A percentile compares a stretch with the other conserved stretches of the same genome.
phyloP scores from a whole-genome alignment of 1,140 invertebrate genomes.

The Theocolax elegans region DNA sequence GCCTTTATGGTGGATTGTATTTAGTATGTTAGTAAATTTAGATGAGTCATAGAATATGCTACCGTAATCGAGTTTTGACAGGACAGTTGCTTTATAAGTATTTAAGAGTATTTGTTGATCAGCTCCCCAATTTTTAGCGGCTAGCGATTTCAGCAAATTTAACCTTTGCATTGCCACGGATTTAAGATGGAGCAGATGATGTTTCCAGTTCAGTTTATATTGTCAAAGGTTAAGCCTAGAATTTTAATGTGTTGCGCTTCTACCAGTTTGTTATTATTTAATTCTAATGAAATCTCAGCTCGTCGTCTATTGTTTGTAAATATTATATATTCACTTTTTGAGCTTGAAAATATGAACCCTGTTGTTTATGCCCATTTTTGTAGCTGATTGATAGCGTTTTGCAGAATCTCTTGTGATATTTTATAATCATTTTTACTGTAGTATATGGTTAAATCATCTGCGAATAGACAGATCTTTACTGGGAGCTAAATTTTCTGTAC shows the following conservation, averaged over 20 bases:
- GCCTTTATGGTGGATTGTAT: not conserved
- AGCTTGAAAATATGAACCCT: constrained; percentile 40
- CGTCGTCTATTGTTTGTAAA: constrained; percentile 24
- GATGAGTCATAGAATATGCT: constrained; percentile 1
- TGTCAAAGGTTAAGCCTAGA: constrained; percentile 41
- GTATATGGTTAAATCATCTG: constrained; percentile 36
- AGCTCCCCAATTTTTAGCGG: constrained; percentile 29
- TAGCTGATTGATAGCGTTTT: constrained; percentile 17
- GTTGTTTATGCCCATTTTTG: constrained; percentile 25
- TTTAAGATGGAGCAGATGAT: constrained; percentile 28
- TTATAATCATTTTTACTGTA: constrained; percentile 13
- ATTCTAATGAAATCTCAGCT: not conserved
- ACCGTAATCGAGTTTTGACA: not conserved
- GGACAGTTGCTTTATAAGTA: not conserved
- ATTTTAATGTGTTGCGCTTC: constrained; percentile 35
- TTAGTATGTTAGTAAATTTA: not conserved
- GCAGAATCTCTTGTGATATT: constrained; percentile 15
- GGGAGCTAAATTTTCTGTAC: constrained; percentile 8
- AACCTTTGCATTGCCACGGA: not conserved
- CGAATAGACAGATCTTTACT: constrained; percentile 38
- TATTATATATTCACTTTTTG: constrained; percentile 33
- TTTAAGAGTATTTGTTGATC: constrained; percentile 7
- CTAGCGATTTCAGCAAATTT: constrained; percentile 16
- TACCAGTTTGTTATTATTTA: constrained; percentile 18
- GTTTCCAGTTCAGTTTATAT: constrained; percentile 37